Percentiles rank a stretch among this genome's conserved stretches.
These are phyloP conservation scores for Chondrosia reniformis DNA, from an alignment of 37 sponge, comb jelly and placozoan species.

Conservation along the genomic window DNA sequence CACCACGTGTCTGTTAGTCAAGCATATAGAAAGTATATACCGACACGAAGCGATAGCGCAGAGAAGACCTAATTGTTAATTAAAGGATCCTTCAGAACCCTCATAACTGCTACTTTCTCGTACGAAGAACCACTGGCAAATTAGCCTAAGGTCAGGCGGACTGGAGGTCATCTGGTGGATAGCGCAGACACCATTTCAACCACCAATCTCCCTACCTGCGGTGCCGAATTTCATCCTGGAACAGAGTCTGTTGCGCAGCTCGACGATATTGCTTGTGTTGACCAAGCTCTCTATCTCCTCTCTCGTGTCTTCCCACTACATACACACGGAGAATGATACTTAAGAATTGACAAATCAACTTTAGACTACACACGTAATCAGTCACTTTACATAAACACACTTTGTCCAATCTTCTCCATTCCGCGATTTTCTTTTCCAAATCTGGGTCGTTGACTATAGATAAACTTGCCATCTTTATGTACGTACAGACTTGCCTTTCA, in stretches of 20 bases:
- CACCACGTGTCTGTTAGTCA: too few relatives aligned
- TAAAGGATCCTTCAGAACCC: too few relatives aligned
- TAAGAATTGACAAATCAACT: background rate
- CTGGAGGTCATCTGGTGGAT: too few relatives aligned
- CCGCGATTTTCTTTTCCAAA: constrained; percentile 10
- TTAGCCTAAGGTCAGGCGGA: too few relatives aligned
- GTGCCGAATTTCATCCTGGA: constrained; percentile 89
- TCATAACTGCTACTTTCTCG: too few relatives aligned
- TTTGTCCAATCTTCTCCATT: constrained; percentile 23
- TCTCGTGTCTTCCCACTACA: constrained; percentile 40
- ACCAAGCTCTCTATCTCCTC: constrained; percentile 47
- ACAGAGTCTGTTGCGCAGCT: constrained; percentile 38
- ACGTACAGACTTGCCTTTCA: background rate
- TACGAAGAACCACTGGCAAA: too few relatives aligned
- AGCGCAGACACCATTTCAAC: too few relatives aligned
- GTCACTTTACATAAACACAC: background rate
- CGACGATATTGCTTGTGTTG: constrained; percentile 36
- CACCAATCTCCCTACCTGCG: constrained; percentile 82
- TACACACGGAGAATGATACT: background rate
- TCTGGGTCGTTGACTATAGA: constrained; percentile 3
- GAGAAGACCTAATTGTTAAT: too few relatives aligned
- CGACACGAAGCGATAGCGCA: too few relatives aligned
- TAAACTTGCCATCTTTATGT: background rate
- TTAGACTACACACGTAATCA: background rate
- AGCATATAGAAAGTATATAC: too few relatives aligned